These are phyloP conservation scores for Drosophila emarginata DNA, from an alignment of 2,888 invertebrate species.

Conservation along the genomic window DNA sequence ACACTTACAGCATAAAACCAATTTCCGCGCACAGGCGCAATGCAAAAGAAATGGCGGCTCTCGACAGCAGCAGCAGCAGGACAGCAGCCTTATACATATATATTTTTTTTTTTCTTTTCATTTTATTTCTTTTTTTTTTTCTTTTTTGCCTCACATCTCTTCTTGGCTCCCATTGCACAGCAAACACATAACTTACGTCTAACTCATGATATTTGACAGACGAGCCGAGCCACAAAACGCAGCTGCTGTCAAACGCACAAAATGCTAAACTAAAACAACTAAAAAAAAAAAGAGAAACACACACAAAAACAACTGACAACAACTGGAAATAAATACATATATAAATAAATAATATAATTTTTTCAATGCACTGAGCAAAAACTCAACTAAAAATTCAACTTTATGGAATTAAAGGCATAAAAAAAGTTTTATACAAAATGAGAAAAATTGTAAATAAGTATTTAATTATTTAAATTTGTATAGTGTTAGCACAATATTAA, in stretches of 20 bases:
- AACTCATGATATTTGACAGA: slow-evolving; percentile 74
- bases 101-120: background rate
- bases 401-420: background rate
- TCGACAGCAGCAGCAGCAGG: slow-evolving; percentile 10
- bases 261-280: slow-evolving; percentile 34
- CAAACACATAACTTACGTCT: slow-evolving; percentile 67
- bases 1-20: slow-evolving; percentile 14
- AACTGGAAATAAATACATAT: slow-evolving; percentile 21
- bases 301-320: slow-evolving; percentile 19
- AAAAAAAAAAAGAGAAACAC: too few species aligned
- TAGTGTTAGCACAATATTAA: too few species aligned
- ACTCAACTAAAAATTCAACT: background rate
- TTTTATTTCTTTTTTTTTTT: background rate
- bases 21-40: slow-evolving; percentile 73
- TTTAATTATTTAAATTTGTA: too few species aligned
- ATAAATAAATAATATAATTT: background rate
- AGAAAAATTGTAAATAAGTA: background rate
- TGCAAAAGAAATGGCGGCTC: slow-evolving; percentile 69
- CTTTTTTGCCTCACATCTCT: slow-evolving; percentile 26
- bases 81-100: background rate
- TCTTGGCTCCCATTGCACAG: background rate
- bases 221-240: slow-evolving; percentile 43
- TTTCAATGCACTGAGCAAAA: slow-evolving; percentile 6
- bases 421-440: background rate
- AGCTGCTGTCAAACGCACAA: slow-evolving; percentile 67